Evolutionary conservation across 2,113 vertebrate species (phyloP).

Genomic region (Tretioscincus oriximinensis): DNA sequence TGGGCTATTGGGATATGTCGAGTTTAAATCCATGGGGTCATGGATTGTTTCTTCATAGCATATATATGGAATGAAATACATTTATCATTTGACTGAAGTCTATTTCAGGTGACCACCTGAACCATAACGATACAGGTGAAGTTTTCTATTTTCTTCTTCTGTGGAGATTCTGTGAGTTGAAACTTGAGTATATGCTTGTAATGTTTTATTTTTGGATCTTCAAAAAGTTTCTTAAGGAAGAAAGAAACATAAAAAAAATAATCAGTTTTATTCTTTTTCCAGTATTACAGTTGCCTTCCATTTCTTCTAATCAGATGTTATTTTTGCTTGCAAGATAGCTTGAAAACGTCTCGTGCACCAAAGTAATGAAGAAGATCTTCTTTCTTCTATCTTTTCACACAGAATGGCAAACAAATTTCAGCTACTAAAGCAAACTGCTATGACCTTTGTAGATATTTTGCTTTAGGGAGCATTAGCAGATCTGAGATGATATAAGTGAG

Average conservation of each 20-base stretch:
- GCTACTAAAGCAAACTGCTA: slow-evolving; percentile 36
- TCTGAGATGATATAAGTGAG: slow-evolving; percentile 4
- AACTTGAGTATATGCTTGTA: too few relatives aligned
- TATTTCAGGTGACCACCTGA: too few relatives aligned
- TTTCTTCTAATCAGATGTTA: not conserved
- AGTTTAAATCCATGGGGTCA: too few relatives aligned
- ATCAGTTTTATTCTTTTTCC: slow-evolving; percentile 11
- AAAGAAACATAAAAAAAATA: not conserved
- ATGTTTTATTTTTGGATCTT: not conserved
- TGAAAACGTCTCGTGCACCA: not conserved
- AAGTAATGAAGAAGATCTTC: not conserved
- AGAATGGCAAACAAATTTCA: slow-evolving; percentile 31
- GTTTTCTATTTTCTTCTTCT: too few relatives aligned
- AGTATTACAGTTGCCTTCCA: not conserved
- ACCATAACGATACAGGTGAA: too few relatives aligned
- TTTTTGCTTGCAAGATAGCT: slow-evolving; percentile 11
- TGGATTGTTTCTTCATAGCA: not conserved
- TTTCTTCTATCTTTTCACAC: not conserved
- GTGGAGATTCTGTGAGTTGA: too few relatives aligned
- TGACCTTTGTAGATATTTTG: slow-evolving; percentile 39
- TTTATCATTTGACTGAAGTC: too few relatives aligned
- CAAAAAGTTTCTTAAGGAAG: not conserved
- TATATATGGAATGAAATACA: too few relatives aligned
- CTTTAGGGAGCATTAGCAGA: slow-evolving; percentile 23
- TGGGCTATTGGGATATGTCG: too few relatives aligned